Evolutionary conservation across 2,113 vertebrate species (phyloP).

Genomic region (Paramisgurnus dabryanus): DNA sequence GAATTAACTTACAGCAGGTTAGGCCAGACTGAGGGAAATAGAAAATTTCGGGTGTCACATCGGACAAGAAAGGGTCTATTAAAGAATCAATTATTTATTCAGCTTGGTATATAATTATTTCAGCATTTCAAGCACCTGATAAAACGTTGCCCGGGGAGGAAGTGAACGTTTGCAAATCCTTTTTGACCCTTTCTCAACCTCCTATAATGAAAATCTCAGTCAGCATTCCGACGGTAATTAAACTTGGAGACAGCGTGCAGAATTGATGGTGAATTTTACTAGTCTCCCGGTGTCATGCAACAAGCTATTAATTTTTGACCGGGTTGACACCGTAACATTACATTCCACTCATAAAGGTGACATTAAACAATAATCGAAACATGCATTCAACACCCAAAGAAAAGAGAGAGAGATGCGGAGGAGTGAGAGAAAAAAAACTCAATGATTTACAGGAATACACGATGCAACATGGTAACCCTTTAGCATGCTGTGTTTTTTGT

Average conservation of each 20-base stretch:
- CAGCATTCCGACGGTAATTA: constrained; percentile 57
- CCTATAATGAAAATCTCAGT: constrained; percentile 51
- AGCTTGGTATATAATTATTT: constrained; percentile 51
- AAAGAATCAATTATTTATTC: constrained; percentile 50
- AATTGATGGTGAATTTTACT: constrained; percentile 46
- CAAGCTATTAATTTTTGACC: constrained; percentile 55
- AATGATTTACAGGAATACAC: not conserved
- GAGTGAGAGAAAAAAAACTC: not conserved
- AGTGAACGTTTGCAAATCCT: constrained; percentile 54
- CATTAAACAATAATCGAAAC: constrained; percentile 37
- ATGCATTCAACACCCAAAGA: constrained; percentile 1
- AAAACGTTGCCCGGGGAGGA: constrained; percentile 38
- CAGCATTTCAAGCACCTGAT: constrained; percentile 51
- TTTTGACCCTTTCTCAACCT: constrained; percentile 51
- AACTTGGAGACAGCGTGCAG: constrained; percentile 38
- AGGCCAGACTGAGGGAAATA: constrained; percentile 1
- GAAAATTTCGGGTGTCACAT: constrained; percentile 39
- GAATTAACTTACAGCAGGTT: not conserved
- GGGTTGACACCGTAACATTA: constrained; percentile 38
- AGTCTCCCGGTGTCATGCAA: constrained; percentile 28
- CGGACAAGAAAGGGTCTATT: constrained; percentile 42
- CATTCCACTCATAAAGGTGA: constrained; percentile 34
- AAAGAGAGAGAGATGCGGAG: constrained; percentile 8
- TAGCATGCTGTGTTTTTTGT: constrained; percentile 10
- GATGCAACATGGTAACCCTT: not conserved